phyloP scores from a whole-genome alignment of 2,113 vertebrate species.

The Oncorhynchus mykiss region DNA sequence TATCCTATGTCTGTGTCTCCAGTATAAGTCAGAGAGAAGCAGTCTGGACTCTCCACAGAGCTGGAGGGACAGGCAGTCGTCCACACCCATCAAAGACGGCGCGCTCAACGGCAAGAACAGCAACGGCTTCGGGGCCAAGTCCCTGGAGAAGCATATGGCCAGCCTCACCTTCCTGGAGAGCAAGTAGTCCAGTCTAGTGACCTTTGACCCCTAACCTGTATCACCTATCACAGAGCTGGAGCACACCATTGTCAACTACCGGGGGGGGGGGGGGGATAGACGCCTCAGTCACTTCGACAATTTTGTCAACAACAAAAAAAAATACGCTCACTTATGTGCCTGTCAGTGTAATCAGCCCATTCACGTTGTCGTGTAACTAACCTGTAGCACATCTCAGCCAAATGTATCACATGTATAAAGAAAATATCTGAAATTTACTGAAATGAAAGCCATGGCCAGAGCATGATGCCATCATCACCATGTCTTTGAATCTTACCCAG shows the following conservation, averaged over 20 bases:
- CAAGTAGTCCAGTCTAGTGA: conserved; percentile 70
- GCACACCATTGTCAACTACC: background rate
- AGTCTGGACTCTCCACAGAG: conserved; percentile 77
- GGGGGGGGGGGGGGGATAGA: background rate
- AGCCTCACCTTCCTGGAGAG: conserved; percentile 84
- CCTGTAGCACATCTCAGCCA: conserved; percentile 50
- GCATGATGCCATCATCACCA: conserved; percentile 46
- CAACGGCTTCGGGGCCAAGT: conserved; percentile 77
- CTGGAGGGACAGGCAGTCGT: conserved; percentile 80
- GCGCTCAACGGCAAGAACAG: conserved; percentile 71
- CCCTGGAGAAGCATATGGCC: conserved; percentile 82
- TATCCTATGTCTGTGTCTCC: conserved; percentile 35
- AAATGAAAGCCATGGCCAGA: conserved; percentile 13
- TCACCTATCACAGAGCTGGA: background rate
- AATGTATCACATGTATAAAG: conserved; percentile 2
- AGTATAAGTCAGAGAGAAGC: conserved; percentile 72
- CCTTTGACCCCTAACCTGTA: background rate
- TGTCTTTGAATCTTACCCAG: no score
- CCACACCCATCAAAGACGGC: conserved; percentile 71
- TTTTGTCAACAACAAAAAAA: no score
- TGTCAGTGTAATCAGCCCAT: conserved; percentile 40
- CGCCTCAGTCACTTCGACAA: no score
- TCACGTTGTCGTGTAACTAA: conserved; percentile 56
- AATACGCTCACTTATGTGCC: background rate
- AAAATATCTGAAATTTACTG: background rate